These are phyloP conservation scores for Merluccius polli DNA, from an alignment of 2,797 vertebrate species.

Conservation along the genomic window DNA sequence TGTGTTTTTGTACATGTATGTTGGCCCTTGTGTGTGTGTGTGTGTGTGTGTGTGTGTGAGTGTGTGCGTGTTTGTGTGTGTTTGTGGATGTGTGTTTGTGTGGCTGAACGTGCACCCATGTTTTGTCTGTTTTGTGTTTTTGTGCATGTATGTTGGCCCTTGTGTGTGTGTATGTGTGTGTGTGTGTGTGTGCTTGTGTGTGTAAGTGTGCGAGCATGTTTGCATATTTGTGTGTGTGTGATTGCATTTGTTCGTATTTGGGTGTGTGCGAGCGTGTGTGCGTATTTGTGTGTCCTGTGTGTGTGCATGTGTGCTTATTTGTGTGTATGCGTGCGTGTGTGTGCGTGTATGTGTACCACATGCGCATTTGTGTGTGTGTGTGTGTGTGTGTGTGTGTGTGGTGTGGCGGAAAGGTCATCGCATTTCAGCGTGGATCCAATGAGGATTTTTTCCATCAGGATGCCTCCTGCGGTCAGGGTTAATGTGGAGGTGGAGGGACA, in stretches of 20 bases:
- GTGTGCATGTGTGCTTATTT: background rate
- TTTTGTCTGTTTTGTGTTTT: no score
- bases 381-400: background rate
- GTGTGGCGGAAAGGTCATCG: constrained; percentile 68
- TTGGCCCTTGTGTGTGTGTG: no score
- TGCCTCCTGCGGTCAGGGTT: constrained; percentile 75
- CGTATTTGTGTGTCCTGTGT: background rate
- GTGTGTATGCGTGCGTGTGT: background rate
- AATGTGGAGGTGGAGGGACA: constrained; percentile 75
- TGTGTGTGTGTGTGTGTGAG: no score
- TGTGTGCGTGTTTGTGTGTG: no score
- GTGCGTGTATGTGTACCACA: background rate
- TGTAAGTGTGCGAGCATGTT: background rate
- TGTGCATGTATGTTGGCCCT: no score
- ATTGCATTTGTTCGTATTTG: background rate
- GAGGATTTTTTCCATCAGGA: constrained; percentile 72
- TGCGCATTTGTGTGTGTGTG: background rate
- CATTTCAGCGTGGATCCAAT: constrained; percentile 57
- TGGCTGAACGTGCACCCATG: no score
- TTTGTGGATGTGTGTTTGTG: no score
- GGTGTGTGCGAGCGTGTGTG: background rate
- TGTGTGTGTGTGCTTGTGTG: background rate
- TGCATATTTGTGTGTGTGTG: background rate
- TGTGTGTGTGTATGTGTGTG: background rate
- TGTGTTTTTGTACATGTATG: no score